These are phyloP conservation scores for Cyclina sinensis DNA, from an alignment of 1,140 invertebrate species.

Conservation along the genomic window DNA sequence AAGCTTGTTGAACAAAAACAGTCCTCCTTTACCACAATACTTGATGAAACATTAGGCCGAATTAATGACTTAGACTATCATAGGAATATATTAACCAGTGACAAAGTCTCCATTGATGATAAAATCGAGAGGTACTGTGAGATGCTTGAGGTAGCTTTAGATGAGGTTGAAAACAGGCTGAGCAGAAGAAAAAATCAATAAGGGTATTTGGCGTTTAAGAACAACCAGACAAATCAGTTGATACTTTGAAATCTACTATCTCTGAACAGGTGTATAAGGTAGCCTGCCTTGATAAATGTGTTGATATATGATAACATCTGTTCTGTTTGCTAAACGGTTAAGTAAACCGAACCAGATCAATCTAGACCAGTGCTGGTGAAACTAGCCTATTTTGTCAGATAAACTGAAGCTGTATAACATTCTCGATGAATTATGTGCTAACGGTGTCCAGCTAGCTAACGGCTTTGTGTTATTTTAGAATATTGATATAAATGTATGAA, in stretches of 20 bases:
- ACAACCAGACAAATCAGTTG: background rate
- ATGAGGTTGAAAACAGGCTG: background rate
- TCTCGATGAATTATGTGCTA: background rate
- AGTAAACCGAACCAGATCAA: background rate
- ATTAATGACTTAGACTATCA: background rate
- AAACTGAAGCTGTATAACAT: background rate
- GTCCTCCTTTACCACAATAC: background rate
- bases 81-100: background rate
- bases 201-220: background rate
- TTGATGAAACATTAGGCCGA: background rate
- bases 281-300: background rate
- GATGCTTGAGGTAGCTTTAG: background rate
- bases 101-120: background rate
- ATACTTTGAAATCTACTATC: background rate
- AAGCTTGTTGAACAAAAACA: background rate
- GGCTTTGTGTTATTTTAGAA: no score
- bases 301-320: background rate
- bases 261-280: background rate
- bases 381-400: background rate
- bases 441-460: background rate
- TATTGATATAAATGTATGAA: no score
- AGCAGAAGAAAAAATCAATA: background rate
- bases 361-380: background rate
- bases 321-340: background rate
- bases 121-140: background rate